Base-by-base conservation (phyloP, 2,113 vertebrate genomes). In the Egretta garzetta region DNA sequence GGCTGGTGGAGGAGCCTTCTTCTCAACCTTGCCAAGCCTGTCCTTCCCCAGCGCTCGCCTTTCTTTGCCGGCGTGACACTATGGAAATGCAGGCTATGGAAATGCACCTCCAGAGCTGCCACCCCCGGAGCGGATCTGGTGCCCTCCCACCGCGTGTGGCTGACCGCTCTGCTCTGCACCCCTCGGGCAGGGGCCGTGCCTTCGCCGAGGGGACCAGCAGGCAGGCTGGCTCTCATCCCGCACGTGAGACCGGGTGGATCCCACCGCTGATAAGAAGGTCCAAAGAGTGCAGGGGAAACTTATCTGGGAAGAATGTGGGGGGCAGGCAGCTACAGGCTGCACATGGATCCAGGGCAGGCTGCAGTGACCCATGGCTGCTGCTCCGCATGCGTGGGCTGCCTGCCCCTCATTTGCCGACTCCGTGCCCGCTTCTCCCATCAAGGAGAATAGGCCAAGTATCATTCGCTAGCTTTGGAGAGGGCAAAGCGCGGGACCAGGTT, bases 21-120 rank as follows among this genome's bases (percentile, higher is more conserved):
- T 91, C 96, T 81, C 84, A 88, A 63, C 49, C 85, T 90, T 7
- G 2, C 84, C 9, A 9, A 52, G 92, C 30, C 76, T 12, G 83
- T 0, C 83, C 30, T 63, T 90, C 95, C 92, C 79, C 63, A 12
- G 82, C 1, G 1, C 82, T 52, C n/a, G 28, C 86, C 90, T 92
- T 96, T 96, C 90, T 96, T 92, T 93, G 86, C 88, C 64, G 55
- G 82, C 4, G 1, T 92, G 92, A 86, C 59, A 8, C 88, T 41
- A 88, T 92, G 96, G 92, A 95, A 96, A 96, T 91, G 87, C 5
- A 14, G 72, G 92, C 90, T 45, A 80, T 96, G 97, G 97, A 97
- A 95, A 95, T 93, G 92, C 72, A 60, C 63, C 86, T 74, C 41
- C 47, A 12, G 89, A 86, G 73, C 96, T 91, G 93, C 94, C 94